These are phyloP conservation scores for Cynopterus brachyotis DNA, from an alignment of 2,113 vertebrate species.

Conservation along the genomic window DNA sequence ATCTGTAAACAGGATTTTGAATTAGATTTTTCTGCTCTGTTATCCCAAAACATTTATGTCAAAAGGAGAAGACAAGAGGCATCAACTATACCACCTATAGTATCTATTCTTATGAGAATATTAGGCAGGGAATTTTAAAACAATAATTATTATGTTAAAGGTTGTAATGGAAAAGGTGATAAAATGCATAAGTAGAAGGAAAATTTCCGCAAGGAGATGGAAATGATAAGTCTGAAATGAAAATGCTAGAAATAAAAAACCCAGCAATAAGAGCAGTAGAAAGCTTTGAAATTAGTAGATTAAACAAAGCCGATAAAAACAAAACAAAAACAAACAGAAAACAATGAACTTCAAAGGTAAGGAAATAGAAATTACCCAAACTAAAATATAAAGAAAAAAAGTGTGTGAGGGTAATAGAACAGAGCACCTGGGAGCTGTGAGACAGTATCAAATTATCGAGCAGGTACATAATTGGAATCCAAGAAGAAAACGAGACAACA, in stretches of 20 bases:
- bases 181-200: neutral
- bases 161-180: neutral
- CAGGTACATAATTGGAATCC: neutral
- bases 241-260: neutral
- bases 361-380: neutral
- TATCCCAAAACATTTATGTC: neutral
- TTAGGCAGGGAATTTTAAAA: neutral
- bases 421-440: neutral
- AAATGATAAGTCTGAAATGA: neutral
- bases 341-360: neutral
- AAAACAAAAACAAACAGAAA: neutral
- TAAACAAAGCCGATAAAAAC: neutral
- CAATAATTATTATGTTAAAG: neutral
- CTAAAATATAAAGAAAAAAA: neutral
- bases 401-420: neutral
- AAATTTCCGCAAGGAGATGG: neutral
- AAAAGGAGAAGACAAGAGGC: neutral
- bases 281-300: neutral
- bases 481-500: neutral
- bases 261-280: neutral
- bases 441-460: neutral
- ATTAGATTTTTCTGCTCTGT: neutral
- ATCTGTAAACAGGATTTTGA: neutral
- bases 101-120: neutral
- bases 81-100: neutral